Evolutionary conservation across 2,797 vertebrate genomes (phyloP), one percentile per base, ranked within the genome.

Genomic region (Leptodactylus fallax): DNA sequence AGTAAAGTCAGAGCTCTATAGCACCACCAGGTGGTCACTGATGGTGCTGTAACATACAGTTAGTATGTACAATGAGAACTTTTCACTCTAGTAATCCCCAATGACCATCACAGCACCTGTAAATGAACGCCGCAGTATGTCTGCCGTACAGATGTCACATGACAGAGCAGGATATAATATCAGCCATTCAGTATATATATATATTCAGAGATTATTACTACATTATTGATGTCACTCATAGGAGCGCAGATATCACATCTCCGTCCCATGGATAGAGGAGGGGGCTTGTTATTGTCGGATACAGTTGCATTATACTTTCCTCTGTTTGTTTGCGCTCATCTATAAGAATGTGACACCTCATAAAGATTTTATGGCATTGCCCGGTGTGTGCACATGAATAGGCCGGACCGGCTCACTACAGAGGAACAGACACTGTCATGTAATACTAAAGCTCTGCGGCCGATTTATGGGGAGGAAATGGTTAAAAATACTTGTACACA

Each of bases 361-460:
- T 81, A n/a, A 80, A 80, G 55, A 81, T 85, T 88, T 76, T 45
- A 88, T 88, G 58, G 45, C 77, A 7, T 17, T 36, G 76, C 77
- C 81, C 55, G 77, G 21, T 80, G 25, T 9, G 36, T 23, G 65
- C 6, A 8, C 55, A 80, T 58, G 81, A 83, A 87, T 67, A 78
- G 86, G 0, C 25, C 12, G 86, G 0, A 19, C 16, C 19, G 17
- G 13, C 51, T 36, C 55, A 1, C 5, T 21, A 51, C 84, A 3
- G 45, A 53, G 51, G n/a, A n/a, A n/a, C n/a, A n/a, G n/a, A n/a
- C n/a, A n/a, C n/a, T n/a, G n/a, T 9, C 36, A 0, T 10, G 69
- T 72, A 9, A 5, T 8, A 47, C 36, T 9, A 11, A 74, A 69
- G 65, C 63, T 25, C 63, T 13, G 23, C 23, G 3, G 16, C 7